Evolutionary conservation across 2,797 vertebrate genomes (phyloP).

Genomic region (Capromys pilorides): DNA sequence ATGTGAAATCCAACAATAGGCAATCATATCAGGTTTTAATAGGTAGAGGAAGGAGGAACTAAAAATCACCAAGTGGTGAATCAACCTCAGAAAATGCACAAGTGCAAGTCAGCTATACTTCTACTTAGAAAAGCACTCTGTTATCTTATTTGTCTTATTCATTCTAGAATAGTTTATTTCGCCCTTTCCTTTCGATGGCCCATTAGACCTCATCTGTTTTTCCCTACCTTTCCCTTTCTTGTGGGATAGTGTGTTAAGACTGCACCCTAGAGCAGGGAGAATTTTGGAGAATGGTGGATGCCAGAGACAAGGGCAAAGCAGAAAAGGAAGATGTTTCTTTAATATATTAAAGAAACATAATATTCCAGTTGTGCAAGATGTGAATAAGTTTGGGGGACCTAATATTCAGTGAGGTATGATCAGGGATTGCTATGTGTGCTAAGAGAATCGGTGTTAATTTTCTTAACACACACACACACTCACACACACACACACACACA

Average conservation of each 20-base stretch:
- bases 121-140: not conserved
- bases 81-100: slow-evolving; percentile 17
- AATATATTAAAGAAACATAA: not conserved
- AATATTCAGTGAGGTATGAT: not conserved
- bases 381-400: not conserved
- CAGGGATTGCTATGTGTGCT: not conserved
- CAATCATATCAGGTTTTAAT: slow-evolving; percentile 7
- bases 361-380: not conserved
- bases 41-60: not conserved
- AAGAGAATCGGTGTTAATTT: not conserved
- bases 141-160: not conserved
- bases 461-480: not conserved
- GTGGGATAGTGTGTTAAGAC: not conserved
- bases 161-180: not conserved
- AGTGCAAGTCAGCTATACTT: not conserved
- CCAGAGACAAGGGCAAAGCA: not conserved
- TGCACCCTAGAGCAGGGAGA: not conserved
- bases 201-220: not conserved
- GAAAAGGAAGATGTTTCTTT: not conserved
- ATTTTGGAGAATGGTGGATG: not conserved
- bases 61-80: not conserved
- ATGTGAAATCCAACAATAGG: not conserved
- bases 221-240: slow-evolving; percentile 14
- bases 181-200: not conserved
- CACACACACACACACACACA: not conserved